Base-by-base conservation (phyloP, 1,140 invertebrate species). In the Micrasema minimum region DNA sequence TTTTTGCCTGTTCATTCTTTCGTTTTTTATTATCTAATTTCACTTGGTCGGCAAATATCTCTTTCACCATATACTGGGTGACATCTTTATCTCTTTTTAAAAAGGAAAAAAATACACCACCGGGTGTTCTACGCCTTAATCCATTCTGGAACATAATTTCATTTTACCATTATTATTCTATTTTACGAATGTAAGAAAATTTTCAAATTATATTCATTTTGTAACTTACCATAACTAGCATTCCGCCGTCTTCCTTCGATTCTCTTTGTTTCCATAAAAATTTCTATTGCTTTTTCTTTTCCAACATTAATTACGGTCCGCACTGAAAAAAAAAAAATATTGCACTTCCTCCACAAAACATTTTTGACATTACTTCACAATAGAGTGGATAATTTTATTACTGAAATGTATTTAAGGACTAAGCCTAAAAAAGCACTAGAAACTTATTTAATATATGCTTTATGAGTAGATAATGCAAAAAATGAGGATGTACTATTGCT, bases 81-180 rank as follows among this genome's bases (percentile, higher is more conserved):
- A 94, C 85, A 68, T 88, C 85, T 53, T 88, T 83, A 77, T 94
- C 89, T 76, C 89, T 87, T 83, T 94, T 94, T 18, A 96, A 79
- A 12, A 96, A 82, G 78, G 91, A 92, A 9, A 96, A 85, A 80
- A 91, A 96, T 69, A 95, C 88, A 46, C 94, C 94, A 4, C 94
- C 94, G 0, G 93, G 89, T 18, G 93, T 95, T 77, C 94, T 86
- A 70, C 93, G 86, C 64, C 93, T 87, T 35, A 87, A 90, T 64
- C 91, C 91, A 86, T 94, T 93, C 91, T 93, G 75, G 35, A 81
- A 65, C 3, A 46, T n/a, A 51, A 31, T 4, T 4, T 4, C 26
- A 31, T 31, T 4, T 4, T 7, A 31, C 7, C 26, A 4, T 31
- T 2, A 31, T 31, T 4, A 31, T 31, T 4, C 2, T 31, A 31